Evolutionary conservation across 2,797 vertebrate species (phyloP).

Genomic region (Xyrichtys novacula): DNA sequence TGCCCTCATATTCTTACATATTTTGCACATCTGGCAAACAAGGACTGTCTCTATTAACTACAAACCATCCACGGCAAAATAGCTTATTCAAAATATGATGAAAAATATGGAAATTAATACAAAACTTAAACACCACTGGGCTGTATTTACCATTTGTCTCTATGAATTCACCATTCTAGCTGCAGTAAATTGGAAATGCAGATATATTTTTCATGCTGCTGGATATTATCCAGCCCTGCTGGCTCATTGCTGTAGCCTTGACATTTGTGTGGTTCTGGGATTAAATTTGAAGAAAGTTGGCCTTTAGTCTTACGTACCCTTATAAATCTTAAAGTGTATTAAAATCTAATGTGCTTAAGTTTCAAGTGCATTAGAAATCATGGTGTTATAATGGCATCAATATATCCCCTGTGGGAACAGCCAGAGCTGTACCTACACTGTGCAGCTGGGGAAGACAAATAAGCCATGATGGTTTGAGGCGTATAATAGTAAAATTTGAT

Average conservation of each 20-base stretch:
- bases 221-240: slow-evolving; percentile 37
- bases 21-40: background rate
- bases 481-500: slow-evolving; percentile 6
- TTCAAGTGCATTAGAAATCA: slow-evolving; percentile 47
- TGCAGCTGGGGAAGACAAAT: slow-evolving; percentile 26
- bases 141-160: slow-evolving; percentile 36
- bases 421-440: slow-evolving; percentile 22
- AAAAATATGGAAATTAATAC: slow-evolving; percentile 13
- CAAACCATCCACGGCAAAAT: background rate
- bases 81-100: slow-evolving; percentile 15
- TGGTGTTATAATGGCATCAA: slow-evolving; percentile 34
- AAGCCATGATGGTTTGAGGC: slow-evolving; percentile 14
- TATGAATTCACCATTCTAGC: slow-evolving; percentile 32
- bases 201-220: slow-evolving; percentile 35
- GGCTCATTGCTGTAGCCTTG: slow-evolving; percentile 42
- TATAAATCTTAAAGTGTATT: slow-evolving; percentile 63
- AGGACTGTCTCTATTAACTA: background rate
- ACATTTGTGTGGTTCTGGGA: slow-evolving; percentile 62
- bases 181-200: slow-evolving; percentile 24
- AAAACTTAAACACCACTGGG: background rate
- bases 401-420: slow-evolving; percentile 17
- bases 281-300: slow-evolving; percentile 64
- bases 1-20: background rate
- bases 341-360: slow-evolving; percentile 50
- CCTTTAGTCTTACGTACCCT: slow-evolving; percentile 49